Evolutionary conservation across 2,113 vertebrate species (phyloP).

Genomic region (Siniperca chuatsi): DNA sequence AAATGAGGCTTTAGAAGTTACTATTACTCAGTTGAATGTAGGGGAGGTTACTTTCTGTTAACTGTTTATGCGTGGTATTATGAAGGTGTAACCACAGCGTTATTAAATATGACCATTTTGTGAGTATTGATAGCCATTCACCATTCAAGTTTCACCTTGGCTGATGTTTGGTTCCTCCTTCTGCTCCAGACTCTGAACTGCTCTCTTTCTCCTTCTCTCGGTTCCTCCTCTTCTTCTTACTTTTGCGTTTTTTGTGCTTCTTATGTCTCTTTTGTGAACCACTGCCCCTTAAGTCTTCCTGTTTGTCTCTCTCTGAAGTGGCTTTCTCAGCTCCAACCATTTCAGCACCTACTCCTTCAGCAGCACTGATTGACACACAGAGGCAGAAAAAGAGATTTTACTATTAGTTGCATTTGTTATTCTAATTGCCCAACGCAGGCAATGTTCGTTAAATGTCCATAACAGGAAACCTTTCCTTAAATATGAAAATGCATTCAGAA

Average conservation of each 20-base stretch:
- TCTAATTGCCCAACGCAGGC: neutral
- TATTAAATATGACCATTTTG: neutral
- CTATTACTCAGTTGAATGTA: neutral
- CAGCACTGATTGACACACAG: constrained; percentile 27
- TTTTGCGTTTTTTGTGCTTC: constrained; percentile 97
- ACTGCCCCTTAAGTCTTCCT: constrained; percentile 77
- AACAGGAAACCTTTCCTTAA: too few species aligned
- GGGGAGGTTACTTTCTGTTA: neutral
- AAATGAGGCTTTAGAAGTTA: neutral
- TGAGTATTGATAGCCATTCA: neutral
- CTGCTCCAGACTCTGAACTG: constrained; percentile 79
- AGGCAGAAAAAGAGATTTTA: neutral
- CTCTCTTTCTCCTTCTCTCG: constrained; percentile 89
- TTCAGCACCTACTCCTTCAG: neutral
- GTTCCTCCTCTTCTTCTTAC: constrained; percentile 93
- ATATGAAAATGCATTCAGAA: neutral
- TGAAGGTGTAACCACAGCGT: neutral
- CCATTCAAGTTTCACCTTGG: constrained; percentile 64
- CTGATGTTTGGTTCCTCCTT: constrained; percentile 73
- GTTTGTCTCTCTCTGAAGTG: constrained; percentile 31
- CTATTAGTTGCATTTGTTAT: neutral
- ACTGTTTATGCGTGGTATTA: neutral
- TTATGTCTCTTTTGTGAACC: constrained; percentile 89
- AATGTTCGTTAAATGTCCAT: neutral
- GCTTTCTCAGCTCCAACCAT: neutral